Evolutionary conservation across 2,888 invertebrate species (phyloP).

Genomic region (Archaeoteleia sp.): DNA sequence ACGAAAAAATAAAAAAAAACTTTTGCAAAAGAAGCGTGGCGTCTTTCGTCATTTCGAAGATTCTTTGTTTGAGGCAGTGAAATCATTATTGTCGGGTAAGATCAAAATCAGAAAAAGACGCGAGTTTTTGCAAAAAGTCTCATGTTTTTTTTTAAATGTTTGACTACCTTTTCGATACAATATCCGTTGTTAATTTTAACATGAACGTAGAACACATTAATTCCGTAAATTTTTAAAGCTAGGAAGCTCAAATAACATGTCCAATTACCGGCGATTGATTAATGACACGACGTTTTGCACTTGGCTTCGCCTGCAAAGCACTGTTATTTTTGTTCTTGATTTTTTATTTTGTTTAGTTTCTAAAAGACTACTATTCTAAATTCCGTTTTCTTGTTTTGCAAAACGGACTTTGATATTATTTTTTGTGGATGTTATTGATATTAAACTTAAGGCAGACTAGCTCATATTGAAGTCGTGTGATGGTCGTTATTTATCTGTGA

Average conservation of each 20-base stretch:
- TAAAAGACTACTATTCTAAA: conserved; percentile 8
- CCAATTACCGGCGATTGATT: conserved; percentile 17
- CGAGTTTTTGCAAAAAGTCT: conserved; percentile 3
- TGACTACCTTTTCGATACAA: conserved; percentile 21
- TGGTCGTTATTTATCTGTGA: conserved; percentile 57
- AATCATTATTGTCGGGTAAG: conserved; percentile 46
- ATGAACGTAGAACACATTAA: conserved; percentile 42
- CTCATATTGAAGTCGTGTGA: conserved; percentile 73
- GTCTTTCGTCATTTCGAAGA: conserved; percentile 22
- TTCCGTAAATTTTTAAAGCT: conserved; percentile 35
- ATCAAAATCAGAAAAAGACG: conserved; percentile 19
- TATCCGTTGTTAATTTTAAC: conserved; percentile 8
- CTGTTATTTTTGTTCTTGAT: conserved; percentile 12
- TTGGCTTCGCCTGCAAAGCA: conserved; percentile 48
- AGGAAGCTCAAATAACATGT: conserved; percentile 38
- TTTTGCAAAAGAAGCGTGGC: conserved; percentile 15
- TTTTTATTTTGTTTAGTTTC: not conserved
- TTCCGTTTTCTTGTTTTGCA: not conserved
- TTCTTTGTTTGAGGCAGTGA: conserved; percentile 42
- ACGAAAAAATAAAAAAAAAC: not conserved
- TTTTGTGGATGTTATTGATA: too few species aligned
- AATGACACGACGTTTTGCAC: conserved; percentile 30
- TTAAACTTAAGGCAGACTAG: too few species aligned
- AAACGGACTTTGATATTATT: conserved; percentile 26
- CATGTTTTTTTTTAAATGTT: conserved; percentile 15